Evolutionary conservation across 2,888 invertebrate species (phyloP).

Genomic region (Drosophila buzzatii): DNA sequence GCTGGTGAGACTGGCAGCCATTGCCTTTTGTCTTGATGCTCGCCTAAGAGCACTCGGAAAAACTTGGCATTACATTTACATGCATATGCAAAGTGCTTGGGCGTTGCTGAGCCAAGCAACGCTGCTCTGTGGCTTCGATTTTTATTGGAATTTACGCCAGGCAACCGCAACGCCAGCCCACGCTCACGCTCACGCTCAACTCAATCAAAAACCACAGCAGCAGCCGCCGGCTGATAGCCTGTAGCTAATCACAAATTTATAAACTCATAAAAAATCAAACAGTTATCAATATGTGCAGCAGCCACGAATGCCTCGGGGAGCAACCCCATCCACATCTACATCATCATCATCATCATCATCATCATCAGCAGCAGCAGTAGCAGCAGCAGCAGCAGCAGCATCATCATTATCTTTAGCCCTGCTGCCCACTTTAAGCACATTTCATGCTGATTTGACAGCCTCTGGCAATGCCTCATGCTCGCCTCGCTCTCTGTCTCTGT

Average conservation of each 20-base stretch:
- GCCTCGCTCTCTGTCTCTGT: no score
- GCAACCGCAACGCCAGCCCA: slow-evolving; percentile 11
- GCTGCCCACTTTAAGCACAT: slow-evolving; percentile 59
- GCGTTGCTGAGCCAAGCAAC: neutral
- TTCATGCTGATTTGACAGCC: slow-evolving; percentile 76
- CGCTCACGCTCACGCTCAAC: slow-evolving; percentile 7
- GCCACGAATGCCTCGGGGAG: slow-evolving; percentile 36
- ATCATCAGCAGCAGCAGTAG: neutral
- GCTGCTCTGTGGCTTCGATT: slow-evolving; percentile 12
- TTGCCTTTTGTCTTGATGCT: slow-evolving; percentile 45
- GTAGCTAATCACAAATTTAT: slow-evolving; percentile 80
- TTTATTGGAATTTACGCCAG: slow-evolving; percentile 31
- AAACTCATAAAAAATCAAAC: slow-evolving; percentile 81
- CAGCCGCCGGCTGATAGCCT: slow-evolving; percentile 22
- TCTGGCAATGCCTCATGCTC: slow-evolving; percentile 51
- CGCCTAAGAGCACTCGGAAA: slow-evolving; percentile 30
- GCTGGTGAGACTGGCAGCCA: neutral
- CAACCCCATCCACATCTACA: neutral
- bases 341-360: slow-evolving; percentile 25
- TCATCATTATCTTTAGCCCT: slow-evolving; percentile 31
- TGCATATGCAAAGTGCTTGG: slow-evolving; percentile 46
- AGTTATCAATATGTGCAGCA: slow-evolving; percentile 79
- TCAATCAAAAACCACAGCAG: slow-evolving; percentile 39
- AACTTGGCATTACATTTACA: slow-evolving; percentile 40
- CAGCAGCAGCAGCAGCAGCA: neutral